Evolutionary conservation across 2,888 invertebrate genomes (phyloP), one percentile per base, ranked within the genome.

Genomic region (Chydorus sphaericus): DNA sequence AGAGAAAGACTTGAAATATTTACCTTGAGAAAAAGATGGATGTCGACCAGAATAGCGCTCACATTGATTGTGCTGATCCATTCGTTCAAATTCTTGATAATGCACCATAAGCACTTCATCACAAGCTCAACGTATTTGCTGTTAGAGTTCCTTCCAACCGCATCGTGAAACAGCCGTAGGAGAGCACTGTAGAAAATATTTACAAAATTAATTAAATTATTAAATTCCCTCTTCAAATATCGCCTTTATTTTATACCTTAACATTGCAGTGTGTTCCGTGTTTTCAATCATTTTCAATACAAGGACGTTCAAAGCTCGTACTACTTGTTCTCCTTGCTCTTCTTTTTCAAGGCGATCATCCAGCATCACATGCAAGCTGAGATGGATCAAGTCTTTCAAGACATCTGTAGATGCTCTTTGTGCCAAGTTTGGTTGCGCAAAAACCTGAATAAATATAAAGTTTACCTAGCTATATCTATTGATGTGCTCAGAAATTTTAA

Each of bases 21-120:
- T 64, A 73, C 83, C 68, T 84, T 83, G 65, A 94, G 81, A 71
- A 96, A 96, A 60, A 82, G 73, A 66, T 94, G 90, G 59, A 90
- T 82, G 69, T 92, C 91, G 57, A 81, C 73, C 18, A 96, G 63
- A 37, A 75, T 67, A 30, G 65, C 60, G 59, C 71, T 71, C 23
- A 74, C 60, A 56, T 74, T 69, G 58, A 75, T 65, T 28, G 71
- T 68, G 51, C 70, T 66, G 55, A 69, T 65, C 80, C 90, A 89
- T 52, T 82, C 79, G 0, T 87, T 81, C 65, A 96, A 80, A 71
- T 85, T 80, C 70, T 91, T 88, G 16, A 92, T 81, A 58, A 90
- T 84, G 67, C 91, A 87, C 96, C 96, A 96, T 67, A 93, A 79
- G 68, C 94, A 96, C 73, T 93, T 90, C 79, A 90, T 85, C 1